Base-by-base conservation (phyloP, 2,797 vertebrate species). In the Rhyacichthys aspro region DNA sequence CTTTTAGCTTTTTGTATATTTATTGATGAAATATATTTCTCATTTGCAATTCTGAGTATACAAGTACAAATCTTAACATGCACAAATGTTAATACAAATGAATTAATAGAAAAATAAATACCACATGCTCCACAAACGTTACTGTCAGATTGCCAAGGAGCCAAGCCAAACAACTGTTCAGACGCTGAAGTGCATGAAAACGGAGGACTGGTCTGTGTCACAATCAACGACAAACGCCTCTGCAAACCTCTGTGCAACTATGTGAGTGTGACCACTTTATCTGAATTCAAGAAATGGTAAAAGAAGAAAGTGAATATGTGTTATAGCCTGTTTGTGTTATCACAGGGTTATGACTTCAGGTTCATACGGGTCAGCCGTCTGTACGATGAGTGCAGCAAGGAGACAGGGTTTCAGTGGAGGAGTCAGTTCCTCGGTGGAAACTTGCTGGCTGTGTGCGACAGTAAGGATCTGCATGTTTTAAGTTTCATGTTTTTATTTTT, bases 191-290 rank as follows among this genome's bases (percentile, higher is more conserved):
- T 86, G 9, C 93, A 86, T 0, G 44, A 16, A 0, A 88, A 94
- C 0, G 93, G 93, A 7, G 93, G 92, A 0, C 45, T 95, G 52
- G 76, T 72, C 0, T 95, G 94, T 43, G 78, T 75, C 52, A 88
- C 81, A 1, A 15, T 80, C 0, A 41, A 9, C 1, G 7, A 12
- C 0, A 49, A 33, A 0, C 74, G 75, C 39, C 93, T 86, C 86
- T 95, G 94, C 88, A 94, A 95, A 81, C 92, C 94, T 23, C 75
- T 95, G 79, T 95, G 94, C 79, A 91, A 91, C 57, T 0, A 90
- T 63, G 92, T 94, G 75, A 61, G 85, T 43, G 9, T 16, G 15
- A 11, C 10, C 10, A 11, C 1, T 11, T 16, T 10, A 17, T 43
- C 14, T 1, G 5, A 5, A 4, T 39, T 39, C 6, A 12, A 11